Base-by-base conservation (phyloP, 2,113 vertebrate species). In the Eulacestoma nigropectus region DNA sequence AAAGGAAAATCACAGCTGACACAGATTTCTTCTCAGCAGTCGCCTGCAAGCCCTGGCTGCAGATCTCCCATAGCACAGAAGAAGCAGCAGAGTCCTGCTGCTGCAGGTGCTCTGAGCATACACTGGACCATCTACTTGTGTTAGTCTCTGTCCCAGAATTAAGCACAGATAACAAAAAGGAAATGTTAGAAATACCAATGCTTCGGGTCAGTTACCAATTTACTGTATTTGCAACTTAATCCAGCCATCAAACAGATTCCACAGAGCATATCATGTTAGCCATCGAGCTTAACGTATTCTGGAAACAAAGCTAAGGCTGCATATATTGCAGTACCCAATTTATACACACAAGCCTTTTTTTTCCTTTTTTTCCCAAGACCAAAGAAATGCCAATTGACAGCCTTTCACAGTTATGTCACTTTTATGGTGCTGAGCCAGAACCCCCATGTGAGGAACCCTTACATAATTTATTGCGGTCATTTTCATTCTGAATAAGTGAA, bases 11-110 rank as follows among this genome's bases (percentile, higher is more conserved):
- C 80, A 68, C 82, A 93, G 93, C 86, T 95, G 97, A 97, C 90
- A 97, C 87, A 92, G 83, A 84, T 97, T 95, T 94, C 73, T 87
- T 91, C 84, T 46, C 73, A 81, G 95, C 90, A 74, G 79, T 84
- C 35, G 68, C 79, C 93, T 92, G 69, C 72, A 65, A 81, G 91
- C 79, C 26, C 42, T 55, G 68, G 60, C 83, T 94, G 79, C 59
- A 52, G 50, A 81, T 92, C 60, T 89, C 87, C 63, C 75, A 39
- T 42, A 20, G 56, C n/a, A 70, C 86, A 80, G 32, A 76, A 76
- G 7, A 82, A 90, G 26, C 84, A 83, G 70, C 63, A 37, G 6
- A 37, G 9, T 35, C 70, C 63, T 59, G 67, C 0, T 2, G 42
- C 15, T 84, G 77, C 94, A 96, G 91, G 92, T 95, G 91, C 52